Base-by-base conservation (phyloP, 2,888 invertebrate species). In the Mesoligia furuncula region DNA sequence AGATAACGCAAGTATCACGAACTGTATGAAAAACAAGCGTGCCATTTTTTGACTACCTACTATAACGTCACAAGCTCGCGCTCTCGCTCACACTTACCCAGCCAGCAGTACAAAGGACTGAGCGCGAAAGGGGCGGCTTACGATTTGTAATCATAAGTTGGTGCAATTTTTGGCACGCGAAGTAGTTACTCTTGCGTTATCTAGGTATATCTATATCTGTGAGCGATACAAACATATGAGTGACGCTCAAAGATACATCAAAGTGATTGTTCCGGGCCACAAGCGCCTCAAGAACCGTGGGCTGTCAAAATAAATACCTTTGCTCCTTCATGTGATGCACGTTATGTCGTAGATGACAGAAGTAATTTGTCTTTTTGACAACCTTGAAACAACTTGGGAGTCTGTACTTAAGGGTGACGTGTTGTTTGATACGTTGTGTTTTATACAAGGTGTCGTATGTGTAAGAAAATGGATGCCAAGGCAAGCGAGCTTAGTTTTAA, bases 291-390 rank as follows among this genome's bases (percentile, higher is more conserved):
- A 61, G 68, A 74, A 66, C 65, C 7, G 39, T 15, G 68, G 54
- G 64, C 75, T 80, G 80, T 80, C 76, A 76, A 86, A 86, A 79
- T 71, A 77, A 86, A 82, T 79, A 72, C 68, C 73, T 81, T 74
- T 72, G 72, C 72, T 62, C 76, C 64, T 77, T 62, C 73, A 80
- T 75, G 72, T 74, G 62, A 54, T 27, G 36, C 1, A 73, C 45
- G 73, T 71, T 67, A 74, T 36, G 70, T 64, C 65, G 51, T 31
- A 20, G 51, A 71, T 64, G 78, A 68, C 79, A 39, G 45, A 78
- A 71, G 82, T 64, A 79, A 82, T 82, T 82, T 68, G 42, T 78
- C 67, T 36, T 59, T 13, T 64, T 62, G 81, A 59, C 81, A 82
- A 62, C 17, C 20, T 51, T 61, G 59, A 36, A 71, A 62, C 51